Conservation (phyloP, 1,140 invertebrate species). For the Diprion similis region DNA sequence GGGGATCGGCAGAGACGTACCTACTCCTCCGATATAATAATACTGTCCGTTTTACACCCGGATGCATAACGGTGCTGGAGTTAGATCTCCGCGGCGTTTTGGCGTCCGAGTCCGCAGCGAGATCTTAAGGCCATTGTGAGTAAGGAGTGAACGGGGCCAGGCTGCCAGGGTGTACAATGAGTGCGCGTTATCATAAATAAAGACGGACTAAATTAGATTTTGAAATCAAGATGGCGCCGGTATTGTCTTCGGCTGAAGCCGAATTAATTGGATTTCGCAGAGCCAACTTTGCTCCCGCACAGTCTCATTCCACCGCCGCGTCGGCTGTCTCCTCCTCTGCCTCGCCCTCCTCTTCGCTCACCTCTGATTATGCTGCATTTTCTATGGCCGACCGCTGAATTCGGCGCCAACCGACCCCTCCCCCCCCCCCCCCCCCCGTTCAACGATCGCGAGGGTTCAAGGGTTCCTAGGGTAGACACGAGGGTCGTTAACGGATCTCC, state of each 20-base stretch:
- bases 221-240: conserved; percentile 3
- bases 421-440: too few relatives aligned
- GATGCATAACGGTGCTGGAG: too few relatives aligned
- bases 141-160: background rate
- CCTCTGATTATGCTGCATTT: conserved; percentile 7
- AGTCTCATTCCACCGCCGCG: background rate
- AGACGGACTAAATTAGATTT: conserved; percentile 3
- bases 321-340: background rate
- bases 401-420: background rate
- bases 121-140: background rate
- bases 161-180: background rate
- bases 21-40: too few relatives aligned
- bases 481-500: conserved; percentile 1
- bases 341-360: background rate
- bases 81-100: too few relatives aligned
- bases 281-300: background rate
- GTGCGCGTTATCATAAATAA: conserved; percentile 7
- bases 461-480: background rate
- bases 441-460: background rate
- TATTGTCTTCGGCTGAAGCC: conserved; percentile 7
- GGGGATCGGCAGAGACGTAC: too few relatives aligned
- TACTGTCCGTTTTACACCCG: too few relatives aligned
- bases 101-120: background rate
- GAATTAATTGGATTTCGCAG: conserved; percentile 7
- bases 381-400: conserved; percentile 1